Evolutionary conservation across 2,888 invertebrate genomes (phyloP).

Genomic region (Luperina nickerlii): DNA sequence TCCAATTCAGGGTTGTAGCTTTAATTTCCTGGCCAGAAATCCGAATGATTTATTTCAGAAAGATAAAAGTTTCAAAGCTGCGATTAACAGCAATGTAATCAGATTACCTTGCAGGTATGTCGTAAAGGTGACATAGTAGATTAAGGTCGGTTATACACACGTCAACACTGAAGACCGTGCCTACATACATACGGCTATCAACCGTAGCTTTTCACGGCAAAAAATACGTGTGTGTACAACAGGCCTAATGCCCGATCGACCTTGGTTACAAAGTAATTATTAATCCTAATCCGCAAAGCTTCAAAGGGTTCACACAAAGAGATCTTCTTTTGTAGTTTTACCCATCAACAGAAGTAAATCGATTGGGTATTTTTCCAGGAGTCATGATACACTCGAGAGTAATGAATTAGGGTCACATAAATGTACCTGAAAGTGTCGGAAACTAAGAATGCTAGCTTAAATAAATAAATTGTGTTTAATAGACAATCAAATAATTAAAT

Average conservation of each 20-base stretch:
- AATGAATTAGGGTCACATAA: too few relatives aligned
- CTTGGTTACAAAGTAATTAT: slow-evolving; percentile 35
- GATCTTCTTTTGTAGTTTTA: not conserved
- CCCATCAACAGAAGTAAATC: not conserved
- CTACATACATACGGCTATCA: not conserved
- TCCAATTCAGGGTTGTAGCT: not conserved
- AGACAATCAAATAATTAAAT: too few relatives aligned
- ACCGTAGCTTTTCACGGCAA: not conserved
- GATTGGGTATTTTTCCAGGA: not conserved
- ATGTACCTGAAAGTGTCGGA: too few relatives aligned
- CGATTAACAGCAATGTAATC: slow-evolving; percentile 12
- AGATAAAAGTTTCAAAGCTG: slow-evolving; percentile 25
- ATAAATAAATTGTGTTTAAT: too few relatives aligned
- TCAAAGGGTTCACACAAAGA: slow-evolving; percentile 4
- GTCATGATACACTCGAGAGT: not conserved
- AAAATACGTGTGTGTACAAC: not conserved
- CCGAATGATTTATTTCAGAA: slow-evolving; percentile 16
- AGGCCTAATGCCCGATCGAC: not conserved
- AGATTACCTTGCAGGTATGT: not conserved
- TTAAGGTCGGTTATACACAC: slow-evolving; percentile 3
- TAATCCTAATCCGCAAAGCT: slow-evolving; percentile 7
- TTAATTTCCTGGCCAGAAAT: not conserved
- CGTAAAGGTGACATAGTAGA: not conserved
- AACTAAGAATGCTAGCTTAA: too few relatives aligned
- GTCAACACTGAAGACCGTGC: not conserved